These are phyloP conservation scores for Thinocorus orbignyianus DNA, from an alignment of 2,113 vertebrate genomes.

Conservation along the genomic window DNA sequence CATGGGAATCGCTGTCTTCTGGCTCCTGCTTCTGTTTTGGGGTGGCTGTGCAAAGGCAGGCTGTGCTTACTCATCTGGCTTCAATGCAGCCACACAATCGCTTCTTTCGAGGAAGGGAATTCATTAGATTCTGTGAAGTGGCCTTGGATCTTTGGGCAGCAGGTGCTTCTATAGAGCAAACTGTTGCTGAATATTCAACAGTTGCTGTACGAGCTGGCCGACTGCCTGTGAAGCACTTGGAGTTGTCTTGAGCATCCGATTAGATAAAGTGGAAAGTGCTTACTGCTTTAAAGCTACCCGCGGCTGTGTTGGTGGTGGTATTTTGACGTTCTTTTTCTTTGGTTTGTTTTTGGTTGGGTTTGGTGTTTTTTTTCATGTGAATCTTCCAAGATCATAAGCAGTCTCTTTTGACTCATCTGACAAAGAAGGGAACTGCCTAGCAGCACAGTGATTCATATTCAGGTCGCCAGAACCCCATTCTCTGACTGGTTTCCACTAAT, in stretches of 20 bases:
- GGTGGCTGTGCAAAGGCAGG: neutral
- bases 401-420: neutral
- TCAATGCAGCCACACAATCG: slow-evolving; percentile 13
- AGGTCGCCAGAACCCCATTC: neutral
- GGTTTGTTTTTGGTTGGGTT: no score
- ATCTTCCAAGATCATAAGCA: neutral
- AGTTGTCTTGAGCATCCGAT: slow-evolving; percentile 26
- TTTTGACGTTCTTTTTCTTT: neutral
- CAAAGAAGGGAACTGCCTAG: neutral
- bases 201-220: slow-evolving; percentile 2
- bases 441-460: slow-evolving; percentile 4
- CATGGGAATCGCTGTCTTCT: slow-evolving; percentile 10
- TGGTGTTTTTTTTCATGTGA: neutral
- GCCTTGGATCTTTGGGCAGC: slow-evolving; percentile 42
- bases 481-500: neutral
- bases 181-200: slow-evolving; percentile 62
- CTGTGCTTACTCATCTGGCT: slow-evolving; percentile 13
- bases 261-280: slow-evolving; percentile 23
- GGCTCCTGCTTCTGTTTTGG: slow-evolving; percentile 3
- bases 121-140: slow-evolving; percentile 42
- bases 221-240: slow-evolving; percentile 34
- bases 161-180: slow-evolving; percentile 61
- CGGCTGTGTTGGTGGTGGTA: neutral
- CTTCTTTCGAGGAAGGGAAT: slow-evolving; percentile 28
- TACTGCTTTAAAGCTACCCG: neutral